Base-by-base conservation (phyloP, 1,140 invertebrate species). In the Acyrthosiphon pisum region DNA sequence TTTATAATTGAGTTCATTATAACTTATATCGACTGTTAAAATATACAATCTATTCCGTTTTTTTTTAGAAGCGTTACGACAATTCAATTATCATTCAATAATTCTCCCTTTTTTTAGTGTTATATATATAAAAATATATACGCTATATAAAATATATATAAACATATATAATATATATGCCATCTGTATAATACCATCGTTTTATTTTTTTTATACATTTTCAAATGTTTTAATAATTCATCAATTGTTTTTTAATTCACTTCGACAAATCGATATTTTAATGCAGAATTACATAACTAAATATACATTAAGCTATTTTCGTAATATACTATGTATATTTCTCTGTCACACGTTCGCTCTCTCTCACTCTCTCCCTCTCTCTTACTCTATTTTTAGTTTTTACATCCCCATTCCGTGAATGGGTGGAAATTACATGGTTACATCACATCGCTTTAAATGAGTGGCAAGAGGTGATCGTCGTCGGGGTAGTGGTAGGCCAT, bases 201-300 rank as follows among this genome's bases (percentile, higher is more conserved):
- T 76, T 76, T 76, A 76, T 76, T n/a, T 76, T 76, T 76, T 41
- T 0, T 46, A 44, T 46, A 30, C 41, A 48, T 48, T 88, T 88
- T 20, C 18, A n/a, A 50, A 87, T n/a, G 50, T 56, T 56, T 53
- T 89, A 89, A 89, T 56, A 89, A 89, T 89, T 56, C 48, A 26
- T 89, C 46, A n/a, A 56, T 23, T 53, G 23, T 88, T 89, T 53
- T 89, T 37, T 26, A 89, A 53, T 53, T 89, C 20, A 23, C 35
- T 37, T 30, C 20, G 7, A 56, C 4, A n/a, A 11, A 56, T 89
- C 46, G 46, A 50, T 88, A 90, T 41, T 60, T 90, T 90, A 56
- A 60, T 60, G 22, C 23, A 30, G 50, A 41, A 90, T 44, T 90
- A 90, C 9, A n/a, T 53, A 53, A 60, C 35, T 37, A 26, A 22